phyloP scores from a whole-genome alignment of 2,888 invertebrate species.

The Apamea crenata region DNA sequence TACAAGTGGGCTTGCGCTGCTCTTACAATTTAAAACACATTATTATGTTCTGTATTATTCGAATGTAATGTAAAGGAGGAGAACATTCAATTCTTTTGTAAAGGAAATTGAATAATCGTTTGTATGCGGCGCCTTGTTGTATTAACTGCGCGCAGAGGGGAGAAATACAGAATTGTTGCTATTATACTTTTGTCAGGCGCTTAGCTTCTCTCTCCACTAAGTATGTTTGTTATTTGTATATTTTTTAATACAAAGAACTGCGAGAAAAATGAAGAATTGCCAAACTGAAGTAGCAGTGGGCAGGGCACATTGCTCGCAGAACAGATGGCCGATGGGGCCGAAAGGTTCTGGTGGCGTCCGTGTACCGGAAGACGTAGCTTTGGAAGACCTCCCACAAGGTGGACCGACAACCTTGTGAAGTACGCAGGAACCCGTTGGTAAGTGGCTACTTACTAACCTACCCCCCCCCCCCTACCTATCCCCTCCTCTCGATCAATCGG shows the following conservation, averaged over 20 bases:
- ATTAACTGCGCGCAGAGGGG: constrained; percentile 47
- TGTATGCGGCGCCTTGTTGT: constrained; percentile 50
- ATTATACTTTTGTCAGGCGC: constrained; percentile 53
- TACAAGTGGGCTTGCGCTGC: background rate
- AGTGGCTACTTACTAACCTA: too few relatives aligned
- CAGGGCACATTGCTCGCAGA: too few relatives aligned
- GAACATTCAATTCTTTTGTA: constrained; percentile 37
- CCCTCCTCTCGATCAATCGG: too few relatives aligned
- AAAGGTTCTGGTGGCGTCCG: too few relatives aligned
- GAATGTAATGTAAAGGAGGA: constrained; percentile 18
- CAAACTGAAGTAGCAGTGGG: too few relatives aligned
- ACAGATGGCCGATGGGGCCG: too few relatives aligned
- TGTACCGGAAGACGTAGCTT: too few relatives aligned
- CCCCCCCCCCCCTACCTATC: too few relatives aligned
- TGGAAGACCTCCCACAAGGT: too few relatives aligned
- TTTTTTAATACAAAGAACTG: background rate
- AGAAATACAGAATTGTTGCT: constrained; percentile 46
- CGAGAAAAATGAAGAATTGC: background rate
- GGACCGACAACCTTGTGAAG: too few relatives aligned
- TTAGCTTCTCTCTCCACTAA: background rate
- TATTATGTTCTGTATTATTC: constrained; percentile 17
- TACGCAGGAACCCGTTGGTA: too few relatives aligned
- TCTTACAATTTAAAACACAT: background rate
- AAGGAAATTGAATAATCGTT: constrained; percentile 60
- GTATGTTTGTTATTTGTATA: too few relatives aligned